Evolutionary conservation across 2,797 vertebrate species (phyloP).

Genomic region (Acanthurus leucopareius): DNA sequence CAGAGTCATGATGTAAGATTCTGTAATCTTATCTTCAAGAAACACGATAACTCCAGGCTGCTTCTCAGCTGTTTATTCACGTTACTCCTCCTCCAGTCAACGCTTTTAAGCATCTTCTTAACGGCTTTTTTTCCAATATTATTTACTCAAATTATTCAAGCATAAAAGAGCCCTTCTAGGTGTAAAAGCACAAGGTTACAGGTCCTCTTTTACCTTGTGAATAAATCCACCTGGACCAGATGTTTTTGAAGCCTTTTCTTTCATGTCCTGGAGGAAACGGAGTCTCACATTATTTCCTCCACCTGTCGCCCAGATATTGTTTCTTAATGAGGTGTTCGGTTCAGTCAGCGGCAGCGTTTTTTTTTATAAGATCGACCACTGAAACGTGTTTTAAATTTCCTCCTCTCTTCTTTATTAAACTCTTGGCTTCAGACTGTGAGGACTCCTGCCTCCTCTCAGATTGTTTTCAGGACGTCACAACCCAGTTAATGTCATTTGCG

Average conservation of each 20-base stretch:
- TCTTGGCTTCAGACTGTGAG: background rate
- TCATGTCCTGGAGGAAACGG: background rate
- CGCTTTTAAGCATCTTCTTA: constrained; percentile 15
- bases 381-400: constrained; percentile 16
- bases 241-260: constrained; percentile 17
- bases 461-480: constrained; percentile 27
- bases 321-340: constrained; percentile 38
- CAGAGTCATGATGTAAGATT: constrained; percentile 55
- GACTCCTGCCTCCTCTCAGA: background rate
- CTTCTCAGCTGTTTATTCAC: constrained; percentile 38
- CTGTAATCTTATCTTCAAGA: constrained; percentile 62
- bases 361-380: constrained; percentile 27
- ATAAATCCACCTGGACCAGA: constrained; percentile 10
- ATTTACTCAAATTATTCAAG: constrained; percentile 17
- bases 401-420: constrained; percentile 7
- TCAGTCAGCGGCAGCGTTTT: background rate
- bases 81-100: constrained; percentile 12
- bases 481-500: constrained; percentile 51
- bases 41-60: constrained; percentile 52
- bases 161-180: constrained; percentile 8
- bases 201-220: background rate
- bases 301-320: constrained; percentile 19
- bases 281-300: constrained; percentile 17
- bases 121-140: background rate
- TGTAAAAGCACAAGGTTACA: constrained; percentile 3